A percentile compares a stretch with the other conserved stretches of the same genome.
Evolutionary conservation across 1,140 invertebrate species (phyloP).

Genomic region (Drosophila pruinosa): DNA sequence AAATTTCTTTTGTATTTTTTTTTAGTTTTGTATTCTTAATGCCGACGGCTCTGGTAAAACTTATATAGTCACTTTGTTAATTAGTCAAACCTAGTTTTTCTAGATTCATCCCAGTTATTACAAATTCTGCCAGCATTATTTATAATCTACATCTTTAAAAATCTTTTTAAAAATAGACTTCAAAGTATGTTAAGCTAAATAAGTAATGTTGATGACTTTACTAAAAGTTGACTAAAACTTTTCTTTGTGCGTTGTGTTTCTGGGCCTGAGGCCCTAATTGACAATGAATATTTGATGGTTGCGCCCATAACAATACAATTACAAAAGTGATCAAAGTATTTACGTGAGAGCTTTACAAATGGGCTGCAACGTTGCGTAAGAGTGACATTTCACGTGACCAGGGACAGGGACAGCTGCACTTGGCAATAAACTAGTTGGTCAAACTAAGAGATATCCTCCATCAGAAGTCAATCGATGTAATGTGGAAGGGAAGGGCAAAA

Average conservation of each 20-base stretch:
- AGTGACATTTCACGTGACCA: neutral
- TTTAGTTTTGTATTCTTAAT: too few species aligned
- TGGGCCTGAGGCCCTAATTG: slow-evolving; percentile 24
- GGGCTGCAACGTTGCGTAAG: slow-evolving; percentile 13
- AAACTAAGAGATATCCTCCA: neutral
- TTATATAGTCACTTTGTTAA: too few species aligned
- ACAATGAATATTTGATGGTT: slow-evolving; percentile 35
- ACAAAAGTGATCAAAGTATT: slow-evolving; percentile 41
- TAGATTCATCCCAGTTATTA: too few species aligned
- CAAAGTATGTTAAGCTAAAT: neutral
- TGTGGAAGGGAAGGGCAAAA: slow-evolving; percentile 14
- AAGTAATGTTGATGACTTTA: neutral
- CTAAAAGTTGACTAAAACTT: neutral
- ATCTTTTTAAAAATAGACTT: neutral
- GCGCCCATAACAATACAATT: slow-evolving; percentile 41
- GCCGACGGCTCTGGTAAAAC: too few species aligned
- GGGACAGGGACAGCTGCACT: neutral
- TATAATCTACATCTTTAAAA: neutral
- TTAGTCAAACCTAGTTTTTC: too few species aligned
- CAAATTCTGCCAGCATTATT: too few species aligned
- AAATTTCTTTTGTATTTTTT: too few species aligned
- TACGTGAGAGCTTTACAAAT: slow-evolving; percentile 29
- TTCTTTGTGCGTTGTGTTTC: slow-evolving; percentile 5
- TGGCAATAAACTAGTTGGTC: slow-evolving; percentile 10
- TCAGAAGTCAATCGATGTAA: slow-evolving; percentile 48